Base-by-base conservation (phyloP, 2,888 invertebrate species). In the Nomada fabriciana region DNA sequence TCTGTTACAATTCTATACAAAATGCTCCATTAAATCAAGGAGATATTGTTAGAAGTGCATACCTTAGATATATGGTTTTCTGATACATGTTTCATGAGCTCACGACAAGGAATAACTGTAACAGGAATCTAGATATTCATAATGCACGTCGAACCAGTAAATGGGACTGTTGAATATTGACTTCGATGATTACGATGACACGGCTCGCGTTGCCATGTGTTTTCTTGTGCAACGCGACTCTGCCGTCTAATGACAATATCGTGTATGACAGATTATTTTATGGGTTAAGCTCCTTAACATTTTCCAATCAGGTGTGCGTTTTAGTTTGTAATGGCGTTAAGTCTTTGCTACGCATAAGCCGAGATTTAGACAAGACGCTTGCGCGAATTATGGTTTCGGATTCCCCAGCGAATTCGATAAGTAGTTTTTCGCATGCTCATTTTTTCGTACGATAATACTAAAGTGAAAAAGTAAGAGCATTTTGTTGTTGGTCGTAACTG, bases 191-290 rank as follows among this genome's bases (percentile, higher is more conserved):
- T 53, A 63, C 13, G 42, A 65, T 55, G 71, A 55, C 71, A 43
- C 10, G 47, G 23, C n/a, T 29, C n/a, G 25, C 43, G 20, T 29
- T 55, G 59, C n/a, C n/a, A n/a, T 65, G 59, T n/a, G 47, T 64
- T 42, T 9, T 50, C 18, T 81, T 80, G 82, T 83, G 80, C 73
- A 76, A 79, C 63, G 57, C 68, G 10, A 42, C 23, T 60, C 63
- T 20, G 59, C 71, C 68, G 63, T 76, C 74, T 88, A 86, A 86
- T 84, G 86, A 82, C 78, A 53, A 61, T 89, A 83, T 77, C 86
- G 76, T 87, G 86, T 88, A 53, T 68, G 59, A 84, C 68, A 82
- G 88, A 88, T 88, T 88, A 88, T 68, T 88, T 84, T 74, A 76
- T 80, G 76, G 78, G 68, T 67, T 86, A 87, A 87, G 83, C 85